A percentile compares a stretch with the other conserved stretches of the same genome.
Evolutionary conservation across 2,888 invertebrate species (phyloP).

Genomic region (Zeuzera pyrina): DNA sequence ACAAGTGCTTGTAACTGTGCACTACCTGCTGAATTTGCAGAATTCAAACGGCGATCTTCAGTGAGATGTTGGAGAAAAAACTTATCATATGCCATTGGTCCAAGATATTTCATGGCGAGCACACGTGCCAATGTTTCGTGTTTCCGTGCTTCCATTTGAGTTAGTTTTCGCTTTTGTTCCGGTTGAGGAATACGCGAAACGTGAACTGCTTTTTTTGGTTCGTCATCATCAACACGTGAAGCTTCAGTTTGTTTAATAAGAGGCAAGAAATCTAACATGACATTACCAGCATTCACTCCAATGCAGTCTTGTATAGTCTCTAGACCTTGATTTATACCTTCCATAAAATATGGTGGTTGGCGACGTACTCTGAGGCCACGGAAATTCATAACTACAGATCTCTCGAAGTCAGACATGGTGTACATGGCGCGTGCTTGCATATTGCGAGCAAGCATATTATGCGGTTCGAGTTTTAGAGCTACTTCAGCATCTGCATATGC

Average conservation of each 20-base stretch:
- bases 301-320: conserved; percentile 65
- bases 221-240: conserved; percentile 26
- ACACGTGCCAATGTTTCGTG: conserved; percentile 49
- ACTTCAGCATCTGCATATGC: conserved; percentile 57
- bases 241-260: conserved; percentile 52
- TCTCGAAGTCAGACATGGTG: conserved; percentile 61
- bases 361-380: conserved; percentile 43
- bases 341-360: conserved; percentile 58
- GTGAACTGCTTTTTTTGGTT: conserved; percentile 33
- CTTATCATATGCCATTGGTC: conserved; percentile 64
- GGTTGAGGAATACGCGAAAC: conserved; percentile 50
- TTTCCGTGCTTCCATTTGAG: conserved; percentile 57
- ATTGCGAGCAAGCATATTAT: conserved; percentile 54
- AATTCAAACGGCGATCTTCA: conserved; percentile 43
- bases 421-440: conserved; percentile 64
- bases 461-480: conserved; percentile 52
- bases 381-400: conserved; percentile 58
- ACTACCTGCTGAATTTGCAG: conserved; percentile 52
- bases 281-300: conserved; percentile 53
- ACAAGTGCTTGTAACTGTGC: conserved; percentile 32
- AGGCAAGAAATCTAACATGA: conserved; percentile 56
- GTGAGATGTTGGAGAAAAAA: conserved; percentile 51
- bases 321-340: conserved; percentile 59
- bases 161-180: conserved; percentile 40
- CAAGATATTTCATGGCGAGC: conserved; percentile 62